Evolutionary conservation across 2,113 vertebrate genomes (phyloP).

Genomic region (Boleophthalmus pectinirostris): DNA sequence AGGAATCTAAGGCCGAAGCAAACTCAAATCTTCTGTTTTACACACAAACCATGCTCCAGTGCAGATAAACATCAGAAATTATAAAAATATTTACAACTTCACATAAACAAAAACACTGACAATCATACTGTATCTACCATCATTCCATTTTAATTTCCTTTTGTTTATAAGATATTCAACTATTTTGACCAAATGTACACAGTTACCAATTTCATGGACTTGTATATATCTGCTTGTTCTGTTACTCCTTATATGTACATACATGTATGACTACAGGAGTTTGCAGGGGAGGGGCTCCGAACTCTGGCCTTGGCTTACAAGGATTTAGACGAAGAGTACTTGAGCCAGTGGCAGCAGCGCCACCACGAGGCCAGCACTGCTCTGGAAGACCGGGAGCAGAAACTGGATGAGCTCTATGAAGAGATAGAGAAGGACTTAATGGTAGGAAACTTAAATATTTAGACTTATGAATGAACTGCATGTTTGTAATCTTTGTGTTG

Average conservation of each 20-base stretch:
- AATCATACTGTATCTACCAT: not conserved
- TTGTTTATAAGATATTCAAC: not conserved
- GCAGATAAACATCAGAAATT: not conserved
- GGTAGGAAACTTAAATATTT: conserved; percentile 66
- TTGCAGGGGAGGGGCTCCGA: conserved; percentile 89
- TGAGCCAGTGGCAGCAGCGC: conserved; percentile 81
- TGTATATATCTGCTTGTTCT: not conserved
- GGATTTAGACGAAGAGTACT: conserved; percentile 83
- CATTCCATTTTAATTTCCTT: not conserved
- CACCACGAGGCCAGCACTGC: conserved; percentile 84
- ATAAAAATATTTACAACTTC: not conserved
- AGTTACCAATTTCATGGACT: not conserved
- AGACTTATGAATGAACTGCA: not conserved
- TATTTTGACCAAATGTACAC: conserved; percentile 8
- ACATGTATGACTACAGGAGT: conserved; percentile 79
- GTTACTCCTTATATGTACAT: conserved; percentile 13
- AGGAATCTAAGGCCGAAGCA: not conserved
- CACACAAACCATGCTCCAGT: not conserved
- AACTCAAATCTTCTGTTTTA: not conserved
- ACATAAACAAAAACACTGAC: not conserved
- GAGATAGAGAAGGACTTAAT: conserved; percentile 90
- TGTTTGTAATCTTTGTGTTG: not conserved
- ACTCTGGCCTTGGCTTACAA: conserved; percentile 90
- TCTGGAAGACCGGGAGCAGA: conserved; percentile 82
- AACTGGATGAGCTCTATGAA: conserved; percentile 83